Evolutionary conservation across 2,113 vertebrate genomes (phyloP), one percentile per base, ranked within the genome.

Genomic region (Castor canadensis): DNA sequence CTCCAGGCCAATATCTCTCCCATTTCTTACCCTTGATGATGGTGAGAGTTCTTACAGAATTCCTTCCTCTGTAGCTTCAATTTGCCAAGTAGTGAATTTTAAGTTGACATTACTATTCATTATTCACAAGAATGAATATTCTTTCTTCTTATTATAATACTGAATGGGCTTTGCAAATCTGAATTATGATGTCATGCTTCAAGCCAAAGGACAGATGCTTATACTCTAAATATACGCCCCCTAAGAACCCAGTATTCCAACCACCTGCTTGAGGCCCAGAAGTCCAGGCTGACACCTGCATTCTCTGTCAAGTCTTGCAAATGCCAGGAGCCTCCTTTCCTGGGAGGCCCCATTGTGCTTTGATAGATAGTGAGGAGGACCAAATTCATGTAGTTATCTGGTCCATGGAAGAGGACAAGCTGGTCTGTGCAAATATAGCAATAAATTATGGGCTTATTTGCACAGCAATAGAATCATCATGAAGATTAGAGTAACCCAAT

Each of bases 31-130:
- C 4, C 10, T 32, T 35, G 22, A 56, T 71, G 45, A 85, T 71
- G 8, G 38, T 30, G 62, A 32, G 64, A 81, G 30, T 76, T 93
- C 58, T 85, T 77, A 3, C 45, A 94, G 30, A 45, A 28, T 1
- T 66, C 19, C 12, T 52, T 72, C n/a, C 86, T 28, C 43, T 69
- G 17, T 16, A 49, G 6, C 8, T 77, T 91, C 58, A 9, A 35
- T 66, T 95, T 94, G 54, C 11, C 35, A 56, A 86, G 92, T 38
- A 92, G 6, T 56, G 38, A 87, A 82, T 90, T 95, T 92, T 52
- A 87, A 94, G 47, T 54, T 91, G 24, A 35, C 19, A 22, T 79
- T 71, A 56, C 56, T 95, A 80, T 81, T 87, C 12, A 62, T 90
- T 16, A 69, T 24, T 28, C 9, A 62, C 17, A 9, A 19, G 79